These are phyloP conservation scores for Brachionus manjavacas DNA, from an alignment of 1,140 invertebrate species.

Conservation along the genomic window DNA sequence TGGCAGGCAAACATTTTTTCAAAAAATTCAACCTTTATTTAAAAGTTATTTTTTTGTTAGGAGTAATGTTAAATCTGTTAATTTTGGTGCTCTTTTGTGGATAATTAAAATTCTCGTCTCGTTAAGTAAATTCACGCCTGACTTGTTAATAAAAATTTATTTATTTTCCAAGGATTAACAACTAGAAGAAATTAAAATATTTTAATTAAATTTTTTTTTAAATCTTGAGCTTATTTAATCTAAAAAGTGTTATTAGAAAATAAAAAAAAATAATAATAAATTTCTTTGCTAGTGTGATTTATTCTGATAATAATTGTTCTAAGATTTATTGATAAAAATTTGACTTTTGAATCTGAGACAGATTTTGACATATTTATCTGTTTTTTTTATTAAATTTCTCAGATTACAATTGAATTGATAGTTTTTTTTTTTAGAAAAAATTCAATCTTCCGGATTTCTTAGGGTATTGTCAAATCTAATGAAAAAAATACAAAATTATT, in stretches of 20 bases:
- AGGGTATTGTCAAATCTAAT: not conserved
- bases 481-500: not conserved
- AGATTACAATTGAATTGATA: not conserved
- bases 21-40: not conserved
- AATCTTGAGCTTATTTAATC: no score
- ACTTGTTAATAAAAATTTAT: not conserved
- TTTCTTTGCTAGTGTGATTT: not conserved
- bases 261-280: not conserved
- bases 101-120: not conserved
- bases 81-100: not conserved
- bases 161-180: not conserved
- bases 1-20: not conserved
- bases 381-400: not conserved
- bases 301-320: not conserved
- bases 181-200: not conserved
- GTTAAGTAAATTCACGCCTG: not conserved
- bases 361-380: not conserved
- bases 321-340: not conserved
- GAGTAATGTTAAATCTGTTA: not conserved
- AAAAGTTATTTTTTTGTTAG: not conserved
- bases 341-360: not conserved
- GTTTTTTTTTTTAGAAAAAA: not conserved
- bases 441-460: not conserved
- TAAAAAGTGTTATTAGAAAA: no score
- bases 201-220: not conserved